Conservation (phyloP, 2,797 vertebrate genomes). For the Danio kyathit region DNA sequence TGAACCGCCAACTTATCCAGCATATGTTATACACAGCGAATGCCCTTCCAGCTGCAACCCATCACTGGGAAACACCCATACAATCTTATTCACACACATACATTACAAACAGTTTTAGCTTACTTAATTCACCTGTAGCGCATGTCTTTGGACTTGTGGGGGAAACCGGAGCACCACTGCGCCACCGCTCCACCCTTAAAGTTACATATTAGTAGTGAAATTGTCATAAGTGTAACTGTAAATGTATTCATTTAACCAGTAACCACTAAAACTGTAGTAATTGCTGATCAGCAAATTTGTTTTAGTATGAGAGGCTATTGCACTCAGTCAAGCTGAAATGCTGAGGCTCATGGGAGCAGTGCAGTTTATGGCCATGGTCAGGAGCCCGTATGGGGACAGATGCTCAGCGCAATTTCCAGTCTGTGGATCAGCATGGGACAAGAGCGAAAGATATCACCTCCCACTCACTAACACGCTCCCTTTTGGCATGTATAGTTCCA, state of each 20-base stretch:
- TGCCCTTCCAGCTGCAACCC: no score
- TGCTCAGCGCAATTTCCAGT: slow-evolving; percentile 76
- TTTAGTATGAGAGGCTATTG: slow-evolving; percentile 10
- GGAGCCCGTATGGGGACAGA: slow-evolving; percentile 43
- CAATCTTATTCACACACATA: no score
- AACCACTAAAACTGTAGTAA: slow-evolving; percentile 6
- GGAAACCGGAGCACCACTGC: no score
- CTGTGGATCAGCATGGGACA: slow-evolving; percentile 70
- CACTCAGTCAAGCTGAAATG: slow-evolving; percentile 12
- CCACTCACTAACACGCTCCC: neutral
- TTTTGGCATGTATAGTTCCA: neutral
- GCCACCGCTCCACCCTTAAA: no score
- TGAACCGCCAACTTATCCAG: no score
- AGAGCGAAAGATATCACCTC: slow-evolving; percentile 26
- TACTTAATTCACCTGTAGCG: no score
- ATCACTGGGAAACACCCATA: no score
- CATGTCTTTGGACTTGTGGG: no score
- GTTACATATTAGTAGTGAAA: no score
- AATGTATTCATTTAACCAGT: neutral
- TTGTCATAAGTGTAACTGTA: no score
- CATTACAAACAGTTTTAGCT: no score
- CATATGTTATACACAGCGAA: no score
- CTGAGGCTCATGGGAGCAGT: slow-evolving; percentile 30
- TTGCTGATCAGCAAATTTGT: slow-evolving; percentile 1
- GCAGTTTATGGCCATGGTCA: slow-evolving; percentile 28